Base-by-base conservation (phyloP, 2,888 invertebrate genomes). In the Alloscopus bannaensis region DNA sequence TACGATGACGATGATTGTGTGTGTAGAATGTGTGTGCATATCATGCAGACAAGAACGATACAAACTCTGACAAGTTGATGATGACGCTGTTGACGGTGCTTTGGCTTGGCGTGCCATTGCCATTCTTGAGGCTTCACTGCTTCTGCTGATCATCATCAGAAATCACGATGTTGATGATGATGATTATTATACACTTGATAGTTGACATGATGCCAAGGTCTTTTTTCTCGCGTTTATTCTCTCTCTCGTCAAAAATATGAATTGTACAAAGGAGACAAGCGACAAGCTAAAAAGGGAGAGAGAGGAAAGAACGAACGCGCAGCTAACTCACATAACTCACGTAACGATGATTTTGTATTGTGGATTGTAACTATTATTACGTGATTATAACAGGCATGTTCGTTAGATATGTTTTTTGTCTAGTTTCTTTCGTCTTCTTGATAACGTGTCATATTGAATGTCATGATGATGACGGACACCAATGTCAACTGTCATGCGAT, bases 171-270 rank as follows among this genome's bases (percentile, higher is more conserved):
- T n/a, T 59, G 68, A 57, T 50, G 31, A 36, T 16, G 60, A 60
- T 62, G 62, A 65, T 66, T 59, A 66, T 71, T 65, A 66, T 65
- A 45, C 57, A 66, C 66, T 66, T 75, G 75, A 66, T 66, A 66
- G 45, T 75, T 75, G 75, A 75, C 66, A 75, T 66, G 66, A 75
- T 75, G 75, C 75, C 75, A 75, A 75, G 75, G 75, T 73, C 73
- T 65, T 50, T 42, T 31, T 36, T 36, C 11, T 52, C 40, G n/a
- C 11, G 6, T 13, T 36, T 6, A 8, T 36, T 50, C 60, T 57
- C 20, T 62, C 18, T 64, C 72, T 55, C 65, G 64, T 72, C 57
- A 64, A 57, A 64, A 72, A 55, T n/a, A 65, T 64, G 28, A 64
- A 55, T 55, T 60, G 71, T 50, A 62, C 60, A 71, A 50, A 55